Evolutionary conservation across 2,888 invertebrate genomes (phyloP), one percentile per base, ranked within the genome.

Genomic region (Leptopilina drosophilae): DNA sequence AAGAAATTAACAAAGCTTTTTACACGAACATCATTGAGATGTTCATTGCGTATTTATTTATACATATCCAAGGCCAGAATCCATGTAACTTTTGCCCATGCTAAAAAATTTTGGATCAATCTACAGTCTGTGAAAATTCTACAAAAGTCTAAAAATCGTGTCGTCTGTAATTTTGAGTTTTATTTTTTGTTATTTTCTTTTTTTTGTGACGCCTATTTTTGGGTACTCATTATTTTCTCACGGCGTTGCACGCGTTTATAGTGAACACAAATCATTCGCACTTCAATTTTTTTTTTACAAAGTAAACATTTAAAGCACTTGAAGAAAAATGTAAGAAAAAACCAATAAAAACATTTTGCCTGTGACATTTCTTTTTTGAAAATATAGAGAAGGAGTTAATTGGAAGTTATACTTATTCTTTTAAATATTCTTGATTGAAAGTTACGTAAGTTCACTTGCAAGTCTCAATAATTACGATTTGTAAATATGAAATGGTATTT

Each of bases 181-280:
- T 49, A 49, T 49, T 9, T 49, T 49, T 8, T 49, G 12, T 8
- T 49, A 49, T 49, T 49, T 4, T 49, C 12, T 56, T 56, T 56
- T 53, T 66, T 66, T 80, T 56, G 81, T 83, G 84, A 83, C 83
- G 81, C 82, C 69, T 80, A 67, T 75, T 78, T 78, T 42, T 33
- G 77, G 84, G 84, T 82, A 78, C 82, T 20, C 20, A 82, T 85
- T 86, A 86, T 89, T 84, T 87, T 85, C 90, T 89, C 89, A 87
- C 89, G 88, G 83, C 90, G 87, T 86, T 85, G 89, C 87, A 90
- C 89, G 83, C 82, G 46, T 73, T 73, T 56, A 20, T 20, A 56
- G 53, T 73, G 56, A 73, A 73, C 53, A 53, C 69, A 73, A 73
- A 33, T 73, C 53, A 73, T 53, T 69, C 14, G 49, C 49, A 73